Evolutionary conservation across 1,140 invertebrate genomes (phyloP).

Genomic region (Scaptomyza pallida): DNA sequence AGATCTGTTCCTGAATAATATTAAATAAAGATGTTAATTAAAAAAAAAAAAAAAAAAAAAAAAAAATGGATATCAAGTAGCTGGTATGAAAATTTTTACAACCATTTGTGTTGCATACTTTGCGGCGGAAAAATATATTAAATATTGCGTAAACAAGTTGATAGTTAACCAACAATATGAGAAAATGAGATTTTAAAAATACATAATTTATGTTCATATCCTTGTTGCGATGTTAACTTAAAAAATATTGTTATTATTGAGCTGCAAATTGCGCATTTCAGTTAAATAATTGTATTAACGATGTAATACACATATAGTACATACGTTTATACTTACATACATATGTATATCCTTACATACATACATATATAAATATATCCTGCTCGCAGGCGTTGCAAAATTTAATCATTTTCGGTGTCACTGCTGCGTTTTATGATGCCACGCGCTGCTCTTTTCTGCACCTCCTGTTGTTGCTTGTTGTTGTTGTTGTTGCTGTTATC

Average conservation of each 20-base stretch:
- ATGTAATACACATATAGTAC: slow-evolving; percentile 15
- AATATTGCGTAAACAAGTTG: no score
- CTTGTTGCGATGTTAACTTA: not conserved
- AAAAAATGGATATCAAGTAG: no score
- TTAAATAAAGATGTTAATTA: no score
- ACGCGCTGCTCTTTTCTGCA: slow-evolving; percentile 20
- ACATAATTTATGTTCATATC: not conserved
- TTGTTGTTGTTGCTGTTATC: not conserved
- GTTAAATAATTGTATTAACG: slow-evolving; percentile 36
- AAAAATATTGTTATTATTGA: not conserved
- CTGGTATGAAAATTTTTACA: not conserved
- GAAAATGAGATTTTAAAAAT: not conserved
- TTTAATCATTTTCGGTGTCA: slow-evolving; percentile 54
- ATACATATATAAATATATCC: not conserved
- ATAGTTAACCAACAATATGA: no score
- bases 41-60: no score
- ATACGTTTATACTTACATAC: not conserved
- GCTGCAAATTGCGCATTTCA: slow-evolving; percentile 19
- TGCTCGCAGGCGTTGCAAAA: slow-evolving; percentile 29
- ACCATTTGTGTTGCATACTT: slow-evolving; percentile 23
- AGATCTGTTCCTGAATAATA: no score
- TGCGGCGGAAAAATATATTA: not conserved
- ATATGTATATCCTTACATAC: not conserved
- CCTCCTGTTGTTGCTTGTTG: not conserved
- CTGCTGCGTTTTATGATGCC: slow-evolving; percentile 51